Evolutionary conservation across 2,113 vertebrate genomes (phyloP).

Genomic region (Piprites chloris): DNA sequence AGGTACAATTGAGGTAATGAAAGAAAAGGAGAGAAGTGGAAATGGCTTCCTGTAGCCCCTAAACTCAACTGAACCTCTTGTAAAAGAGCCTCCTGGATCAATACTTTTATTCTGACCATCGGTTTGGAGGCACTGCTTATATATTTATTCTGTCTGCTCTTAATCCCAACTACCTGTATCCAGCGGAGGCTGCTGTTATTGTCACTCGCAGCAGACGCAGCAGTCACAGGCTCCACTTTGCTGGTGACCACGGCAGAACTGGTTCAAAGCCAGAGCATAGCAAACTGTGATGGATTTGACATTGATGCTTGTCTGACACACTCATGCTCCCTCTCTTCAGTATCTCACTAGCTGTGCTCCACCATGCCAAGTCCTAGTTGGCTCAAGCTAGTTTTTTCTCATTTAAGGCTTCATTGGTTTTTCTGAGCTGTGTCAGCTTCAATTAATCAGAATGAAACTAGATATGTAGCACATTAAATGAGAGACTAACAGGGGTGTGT

Average conservation of each 20-base stretch:
- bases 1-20: background rate
- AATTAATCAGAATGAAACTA: constrained; percentile 30
- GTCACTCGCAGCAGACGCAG: background rate
- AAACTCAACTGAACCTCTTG: background rate
- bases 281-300: background rate
- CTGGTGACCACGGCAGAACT: fast-evolving
- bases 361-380: background rate
- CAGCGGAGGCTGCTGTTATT: background rate
- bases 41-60: background rate
- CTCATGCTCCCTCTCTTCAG: background rate
- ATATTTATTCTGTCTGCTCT: background rate
- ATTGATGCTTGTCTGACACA: background rate
- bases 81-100: background rate
- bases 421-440: constrained; percentile 4
- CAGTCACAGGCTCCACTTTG: background rate
- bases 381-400: constrained; percentile 9
- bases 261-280: background rate
- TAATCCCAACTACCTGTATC: background rate
- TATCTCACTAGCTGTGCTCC: background rate
- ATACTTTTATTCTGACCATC: background rate
- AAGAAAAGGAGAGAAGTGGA: background rate
- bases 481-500: background rate
- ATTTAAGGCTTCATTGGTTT: constrained; percentile 24
- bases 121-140: background rate
- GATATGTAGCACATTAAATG: background rate